Base-by-base conservation (phyloP, 2,113 vertebrate genomes). In the Morone saxatilis region DNA sequence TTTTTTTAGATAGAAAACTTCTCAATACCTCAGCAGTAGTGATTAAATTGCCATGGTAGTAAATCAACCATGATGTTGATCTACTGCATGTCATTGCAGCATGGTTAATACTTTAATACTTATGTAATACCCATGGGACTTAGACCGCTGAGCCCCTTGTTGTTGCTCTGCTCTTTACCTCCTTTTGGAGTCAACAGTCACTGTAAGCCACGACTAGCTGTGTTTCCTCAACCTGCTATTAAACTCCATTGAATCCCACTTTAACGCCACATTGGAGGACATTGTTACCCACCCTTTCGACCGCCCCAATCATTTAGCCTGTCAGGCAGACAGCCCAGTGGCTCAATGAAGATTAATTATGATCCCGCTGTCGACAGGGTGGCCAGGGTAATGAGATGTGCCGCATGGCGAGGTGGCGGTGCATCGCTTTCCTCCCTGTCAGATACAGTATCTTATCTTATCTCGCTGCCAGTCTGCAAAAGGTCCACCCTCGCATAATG, bases 261-360 rank as follows among this genome's bases (percentile, higher is more conserved):
- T 83, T 85, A 77, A 81, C 17, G 47, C 68, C 59, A 77, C 78
- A 69, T 76, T 59, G 81, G 85, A 86, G 80, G 84, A 90, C 86
- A 66, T 73, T 85, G 82, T 86, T 80, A 74, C 80, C 84, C 71
- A 53, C 75, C 63, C 83, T 66, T 68, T 63, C 78, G 5, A 17
- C 88, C 76, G 70, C 87, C 91, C 87, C 70, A 38, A 88, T 85
- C 85, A 86, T 91, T 93, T 88, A 86, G 89, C 86, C 90, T 89
- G 91, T 92, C 90, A 89, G 68, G 71, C 60, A 77, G 88, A 81
- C 87, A 76, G 78, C 71, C 69, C 78, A 65, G 76, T 47, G 74
- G 70, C 89, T 90, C 89, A 92, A 86, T 89, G 90, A 86, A 90
- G 90, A 93, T 93, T 90, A 89, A 93, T 93, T 92, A 92, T 88